phyloP scores from a whole-genome alignment of 2,113 vertebrate species.

The Sturnira hondurensis region DNA sequence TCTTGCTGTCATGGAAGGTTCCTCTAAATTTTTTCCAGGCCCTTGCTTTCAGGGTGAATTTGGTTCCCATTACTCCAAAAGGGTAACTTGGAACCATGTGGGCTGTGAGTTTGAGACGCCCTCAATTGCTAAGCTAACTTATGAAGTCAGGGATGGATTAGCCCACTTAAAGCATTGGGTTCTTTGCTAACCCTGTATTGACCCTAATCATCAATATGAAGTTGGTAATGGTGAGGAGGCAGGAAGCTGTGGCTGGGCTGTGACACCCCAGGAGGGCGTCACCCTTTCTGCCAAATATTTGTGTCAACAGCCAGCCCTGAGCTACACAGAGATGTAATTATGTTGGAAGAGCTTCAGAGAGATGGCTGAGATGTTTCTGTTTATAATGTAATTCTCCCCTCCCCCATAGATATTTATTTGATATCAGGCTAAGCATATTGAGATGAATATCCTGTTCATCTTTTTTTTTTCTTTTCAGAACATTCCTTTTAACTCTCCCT shows the following conservation, averaged over 20 bases:
- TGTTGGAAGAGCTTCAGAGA: conserved; percentile 55
- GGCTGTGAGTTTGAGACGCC: not conserved
- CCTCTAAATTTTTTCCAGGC: not conserved
- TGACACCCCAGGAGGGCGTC: conserved; percentile 39
- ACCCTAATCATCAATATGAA: conserved; percentile 22
- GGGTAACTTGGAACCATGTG: not conserved
- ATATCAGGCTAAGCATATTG: not conserved
- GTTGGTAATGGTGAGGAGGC: conserved; percentile 1
- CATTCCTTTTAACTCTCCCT: not conserved
- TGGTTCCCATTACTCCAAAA: not conserved
- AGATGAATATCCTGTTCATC: not conserved
- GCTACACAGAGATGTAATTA: not conserved
- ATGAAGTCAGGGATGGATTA: conserved; percentile 22
- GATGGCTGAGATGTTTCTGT: conserved; percentile 52
- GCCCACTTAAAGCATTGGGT: not conserved
- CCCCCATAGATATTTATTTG: not conserved
- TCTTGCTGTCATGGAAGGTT: not conserved
- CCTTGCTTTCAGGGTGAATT: not conserved
- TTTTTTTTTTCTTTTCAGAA: not conserved
- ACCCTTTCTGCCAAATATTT: conserved; percentile 56
- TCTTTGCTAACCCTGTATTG: conserved; percentile 2
- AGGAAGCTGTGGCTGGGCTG: conserved; percentile 39
- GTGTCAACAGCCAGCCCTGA: conserved; percentile 32
- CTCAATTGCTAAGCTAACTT: not conserved
- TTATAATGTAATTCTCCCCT: not conserved